Conservation (phyloP, 2,797 vertebrate genomes). For the Columba guinea region DNA sequence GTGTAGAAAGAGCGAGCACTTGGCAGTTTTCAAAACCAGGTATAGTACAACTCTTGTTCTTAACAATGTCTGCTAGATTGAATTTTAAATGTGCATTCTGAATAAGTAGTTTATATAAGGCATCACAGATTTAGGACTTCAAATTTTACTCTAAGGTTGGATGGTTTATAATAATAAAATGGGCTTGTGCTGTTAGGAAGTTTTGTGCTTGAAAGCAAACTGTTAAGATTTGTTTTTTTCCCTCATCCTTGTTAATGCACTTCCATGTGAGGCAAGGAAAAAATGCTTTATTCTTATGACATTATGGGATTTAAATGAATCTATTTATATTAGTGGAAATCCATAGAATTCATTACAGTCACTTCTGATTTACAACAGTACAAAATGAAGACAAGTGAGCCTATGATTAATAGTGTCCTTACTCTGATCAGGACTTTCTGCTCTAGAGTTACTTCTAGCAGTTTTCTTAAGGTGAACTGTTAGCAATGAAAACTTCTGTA, state of each 20-base stretch:
- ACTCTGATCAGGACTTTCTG: background rate
- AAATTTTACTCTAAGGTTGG: background rate
- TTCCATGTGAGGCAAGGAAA: background rate
- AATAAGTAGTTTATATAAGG: background rate
- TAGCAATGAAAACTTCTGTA: background rate
- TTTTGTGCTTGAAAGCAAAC: background rate
- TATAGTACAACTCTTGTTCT: background rate
- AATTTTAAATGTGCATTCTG: background rate
- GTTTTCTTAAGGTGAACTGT: background rate
- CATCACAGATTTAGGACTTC: background rate
- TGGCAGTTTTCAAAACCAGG: conserved; percentile 15
- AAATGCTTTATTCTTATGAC: background rate
- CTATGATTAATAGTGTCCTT: background rate
- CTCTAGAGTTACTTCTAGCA: background rate
- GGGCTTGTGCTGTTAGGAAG: background rate
- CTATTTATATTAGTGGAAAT: background rate
- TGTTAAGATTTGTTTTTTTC: background rate
- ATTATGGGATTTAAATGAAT: background rate
- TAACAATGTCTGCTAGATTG: conserved; percentile 8
- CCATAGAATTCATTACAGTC: background rate
- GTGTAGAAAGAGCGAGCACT: background rate
- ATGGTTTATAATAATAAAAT: background rate
- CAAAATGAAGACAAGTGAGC: background rate
- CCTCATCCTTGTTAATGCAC: background rate
- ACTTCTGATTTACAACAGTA: background rate